Evolutionary conservation across 2,888 invertebrate genomes (phyloP).

Genomic region (Athripsodes cinereus): DNA sequence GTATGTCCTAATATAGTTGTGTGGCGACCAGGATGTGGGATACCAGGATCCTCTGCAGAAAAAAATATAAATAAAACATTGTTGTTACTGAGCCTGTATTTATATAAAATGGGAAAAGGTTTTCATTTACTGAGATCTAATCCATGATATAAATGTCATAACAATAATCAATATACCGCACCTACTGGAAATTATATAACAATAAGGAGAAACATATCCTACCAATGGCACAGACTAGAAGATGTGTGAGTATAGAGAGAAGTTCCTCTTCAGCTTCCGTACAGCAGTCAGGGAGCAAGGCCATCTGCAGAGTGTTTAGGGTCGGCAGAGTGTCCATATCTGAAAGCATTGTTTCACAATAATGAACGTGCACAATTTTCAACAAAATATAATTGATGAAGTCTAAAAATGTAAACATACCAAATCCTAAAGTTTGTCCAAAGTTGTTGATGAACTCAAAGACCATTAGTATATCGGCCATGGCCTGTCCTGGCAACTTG

Average conservation of each 20-base stretch:
- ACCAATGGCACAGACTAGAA: constrained; percentile 82
- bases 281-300: constrained; percentile 73
- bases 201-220: constrained; percentile 24
- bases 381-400: neutral
- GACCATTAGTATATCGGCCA: constrained; percentile 90
- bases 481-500: constrained; percentile 78
- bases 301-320: constrained; percentile 79
- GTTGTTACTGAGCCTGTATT: no score
- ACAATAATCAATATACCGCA: no score
- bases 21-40: constrained; percentile 83
- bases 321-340: constrained; percentile 85
- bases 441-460: constrained; percentile 96
- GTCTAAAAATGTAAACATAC: no score
- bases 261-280: constrained; percentile 80
- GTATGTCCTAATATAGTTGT: constrained; percentile 89
- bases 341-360: constrained; percentile 34
- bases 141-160: no score
- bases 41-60: constrained; percentile 80
- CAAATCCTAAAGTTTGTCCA: constrained; percentile 89
- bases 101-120: neutral
- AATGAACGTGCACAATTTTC: neutral
- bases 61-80: no score
- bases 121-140: no score
- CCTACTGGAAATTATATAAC: no score
- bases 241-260: constrained; percentile 79